Percentiles rank a stretch among this genome's conserved stretches.
These are phyloP conservation scores for Alviniconcha marisindica DNA, from an alignment of 1,140 invertebrate species.

Conservation along the genomic window DNA sequence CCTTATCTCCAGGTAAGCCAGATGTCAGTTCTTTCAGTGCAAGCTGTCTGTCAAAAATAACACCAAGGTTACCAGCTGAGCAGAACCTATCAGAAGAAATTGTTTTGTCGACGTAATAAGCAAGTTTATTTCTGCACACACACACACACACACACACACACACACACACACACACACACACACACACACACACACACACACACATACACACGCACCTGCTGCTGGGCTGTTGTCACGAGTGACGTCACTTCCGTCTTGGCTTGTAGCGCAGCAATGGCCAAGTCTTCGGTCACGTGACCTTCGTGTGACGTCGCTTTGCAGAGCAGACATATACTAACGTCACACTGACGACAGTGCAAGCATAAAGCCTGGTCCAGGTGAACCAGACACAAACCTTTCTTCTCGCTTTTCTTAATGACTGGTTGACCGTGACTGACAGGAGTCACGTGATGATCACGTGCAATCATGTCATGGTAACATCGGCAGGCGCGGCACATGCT, in stretches of 20 bases:
- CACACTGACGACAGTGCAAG: slow-evolving; percentile 25
- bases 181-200: too few species aligned
- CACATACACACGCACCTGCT: slow-evolving; percentile 17
- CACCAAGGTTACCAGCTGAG: too few species aligned
- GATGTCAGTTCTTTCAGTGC: too few species aligned
- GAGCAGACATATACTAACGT: slow-evolving; percentile 33
- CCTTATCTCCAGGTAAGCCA: too few species aligned
- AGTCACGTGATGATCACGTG: slow-evolving; percentile 20
- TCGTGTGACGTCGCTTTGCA: slow-evolving; percentile 35
- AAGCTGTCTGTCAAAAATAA: too few species aligned
- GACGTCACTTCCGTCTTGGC: slow-evolving; percentile 12
- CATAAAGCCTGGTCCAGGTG: slow-evolving; percentile 26
- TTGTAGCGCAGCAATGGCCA: background rate
- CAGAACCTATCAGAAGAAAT: too few species aligned
- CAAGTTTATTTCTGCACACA: too few species aligned
- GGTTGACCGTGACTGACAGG: background rate
- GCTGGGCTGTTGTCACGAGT: background rate
- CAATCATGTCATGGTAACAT: slow-evolving; percentile 13
- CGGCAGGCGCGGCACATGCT: slow-evolving; percentile 13
- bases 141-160: too few species aligned
- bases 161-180: too few species aligned
- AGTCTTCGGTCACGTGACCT: slow-evolving; percentile 16
- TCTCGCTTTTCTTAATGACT: background rate
- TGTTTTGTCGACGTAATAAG: too few species aligned
- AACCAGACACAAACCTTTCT: background rate